Base-by-base conservation (phyloP, 2,888 invertebrate species). In the Stegana nigrithorax region DNA sequence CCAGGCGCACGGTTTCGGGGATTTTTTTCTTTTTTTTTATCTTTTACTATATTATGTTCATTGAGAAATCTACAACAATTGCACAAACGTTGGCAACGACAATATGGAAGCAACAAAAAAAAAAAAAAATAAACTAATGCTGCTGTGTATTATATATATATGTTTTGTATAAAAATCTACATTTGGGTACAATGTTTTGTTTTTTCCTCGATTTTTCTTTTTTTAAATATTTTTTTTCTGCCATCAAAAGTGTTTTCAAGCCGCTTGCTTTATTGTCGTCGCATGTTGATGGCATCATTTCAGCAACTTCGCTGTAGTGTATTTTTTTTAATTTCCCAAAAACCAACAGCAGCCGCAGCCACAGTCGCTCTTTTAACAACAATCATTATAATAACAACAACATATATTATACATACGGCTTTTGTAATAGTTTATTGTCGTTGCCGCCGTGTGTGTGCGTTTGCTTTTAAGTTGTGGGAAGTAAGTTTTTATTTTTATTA, bases 261-360 rank as follows among this genome's bases (percentile, higher is more conserved):
- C n/a, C n/a, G n/a, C n/a, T n/a, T 62, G 53, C 60, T 67, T 42
- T 32, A 64, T 69, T 69, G 67, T 78, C 64, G 66, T 69, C 68
- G 66, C 66, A 65, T 68, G 77, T 78, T 77, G 80, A 77, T 77
- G 77, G 77, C 80, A 80, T 76, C 77, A 80, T 76, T 78, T 79
- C 79, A 80, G 77, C 81, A 78, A 67, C 69, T 68, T 69, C n/a
- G n/a, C n/a, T 69, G 58, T 45, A 21, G 26, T 58, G 14, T 58
- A 26, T 58, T 63, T 65, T 32, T 53, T 53, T 5, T n/a, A 50
- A 25, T 26, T 26, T 36, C 19, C 36, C 32, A 23, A 53, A 51
- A 47, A 5, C 32, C 32, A 32, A 32, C 12, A 32, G n/a, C n/a
- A n/a, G n/a, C n/a, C n/a, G n/a, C n/a, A n/a, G n/a, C n/a, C n/a